Conservation (phyloP, 2,888 invertebrate genomes). For the Cryptocheilus praepositus region DNA sequence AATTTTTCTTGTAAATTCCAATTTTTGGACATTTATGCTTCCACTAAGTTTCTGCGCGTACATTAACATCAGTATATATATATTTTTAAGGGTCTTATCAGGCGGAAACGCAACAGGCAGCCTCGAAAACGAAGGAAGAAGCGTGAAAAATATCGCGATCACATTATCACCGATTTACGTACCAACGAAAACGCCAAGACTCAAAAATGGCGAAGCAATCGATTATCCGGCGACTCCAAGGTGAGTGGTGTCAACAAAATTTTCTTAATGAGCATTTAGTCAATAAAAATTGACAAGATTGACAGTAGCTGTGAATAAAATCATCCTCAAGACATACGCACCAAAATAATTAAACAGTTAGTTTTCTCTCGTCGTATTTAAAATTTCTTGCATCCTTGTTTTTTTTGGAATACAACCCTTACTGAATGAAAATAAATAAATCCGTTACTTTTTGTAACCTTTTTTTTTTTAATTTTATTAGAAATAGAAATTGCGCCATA, state of each 20-base stretch:
- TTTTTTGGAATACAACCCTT: too few species aligned
- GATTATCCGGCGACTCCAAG: slow-evolving; percentile 56
- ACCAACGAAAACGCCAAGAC: slow-evolving; percentile 44
- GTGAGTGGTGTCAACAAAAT: slow-evolving; percentile 36
- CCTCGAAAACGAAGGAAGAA: slow-evolving; percentile 48
- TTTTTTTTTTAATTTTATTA: too few species aligned
- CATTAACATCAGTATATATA: neutral
- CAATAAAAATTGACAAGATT: neutral
- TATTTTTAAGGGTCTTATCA: slow-evolving; percentile 15
- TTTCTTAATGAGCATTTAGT: neutral
- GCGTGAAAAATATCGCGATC: slow-evolving; percentile 56
- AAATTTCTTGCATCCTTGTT: too few species aligned
- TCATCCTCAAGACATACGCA: too few species aligned
- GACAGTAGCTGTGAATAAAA: too few species aligned
- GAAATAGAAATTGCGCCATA: too few species aligned
- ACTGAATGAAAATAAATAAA: too few species aligned
- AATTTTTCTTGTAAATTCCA: too few species aligned
- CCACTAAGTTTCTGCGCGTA: too few species aligned
- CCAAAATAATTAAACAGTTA: too few species aligned
- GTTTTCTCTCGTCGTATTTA: too few species aligned
- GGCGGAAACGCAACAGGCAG: slow-evolving; percentile 15
- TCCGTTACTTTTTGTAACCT: neutral
- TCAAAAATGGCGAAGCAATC: slow-evolving; percentile 65
- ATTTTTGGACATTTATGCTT: too few species aligned
- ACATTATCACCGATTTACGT: slow-evolving; percentile 64